Base-by-base conservation (phyloP, 1,140 invertebrate genomes). In the Aphelenchoides avenae region DNA sequence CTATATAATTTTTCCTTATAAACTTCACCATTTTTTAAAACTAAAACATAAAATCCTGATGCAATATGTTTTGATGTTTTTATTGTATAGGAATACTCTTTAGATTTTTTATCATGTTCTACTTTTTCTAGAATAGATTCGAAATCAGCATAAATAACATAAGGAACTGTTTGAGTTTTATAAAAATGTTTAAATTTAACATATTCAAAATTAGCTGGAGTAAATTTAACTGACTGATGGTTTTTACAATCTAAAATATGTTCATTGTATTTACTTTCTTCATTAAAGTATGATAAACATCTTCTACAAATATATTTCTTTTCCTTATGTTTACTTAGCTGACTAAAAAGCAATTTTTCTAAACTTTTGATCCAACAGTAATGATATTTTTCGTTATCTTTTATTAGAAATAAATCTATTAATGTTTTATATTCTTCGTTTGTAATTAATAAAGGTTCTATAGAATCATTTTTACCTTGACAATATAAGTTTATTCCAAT, bases 361-460 rank as follows among this genome's bases (percentile, higher is more conserved):
- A 57, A 48, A 63, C 64, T 57, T 63, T 63, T 57, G 7, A 57
- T 57, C 13, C 11, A 54, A 57, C 36, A 64, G 15, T 64, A 57
- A 57, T 57, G 54, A 15, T 36, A 9, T n/a, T 57, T 57, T n/a
- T 39, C 51, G 18, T 51, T 4, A 49, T 52, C 39, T 56, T 24
- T 63, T 59, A 15, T 57, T 30, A 56, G 9, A 49, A 49, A 39
- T 48, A 49, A 41, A 22, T 49, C 41, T 46, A 49, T 49, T 9
- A 49, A 49, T 41, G 15, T 49, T 7, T 41, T 15, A n/a, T 49
- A 46, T 27, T 49, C 51, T 49, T 41, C 30, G 26, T 46, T 49
- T 49, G 18, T 49, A 49, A 42, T 9, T 39, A 9, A 46, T n/a
- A 18, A 49, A 41, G 15, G 7, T 49, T 42, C 7, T 43, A 43